Percentiles rank a stretch among this genome's conserved stretches.
Evolutionary conservation across 1,140 invertebrate species (phyloP).

Genomic region (Chymomyza costata): DNA sequence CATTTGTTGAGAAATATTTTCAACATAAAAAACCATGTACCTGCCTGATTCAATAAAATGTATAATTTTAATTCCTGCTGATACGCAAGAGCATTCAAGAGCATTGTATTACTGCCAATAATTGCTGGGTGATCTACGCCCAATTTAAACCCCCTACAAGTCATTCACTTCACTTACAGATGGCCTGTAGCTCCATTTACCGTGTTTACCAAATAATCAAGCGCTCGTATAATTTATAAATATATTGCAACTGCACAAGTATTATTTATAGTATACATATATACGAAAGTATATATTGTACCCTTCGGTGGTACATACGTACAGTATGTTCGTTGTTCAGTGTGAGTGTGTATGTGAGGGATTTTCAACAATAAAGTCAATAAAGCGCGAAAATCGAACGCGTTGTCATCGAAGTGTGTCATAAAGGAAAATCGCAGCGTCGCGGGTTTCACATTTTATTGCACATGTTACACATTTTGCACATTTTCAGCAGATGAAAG

Average conservation of each 20-base stretch:
- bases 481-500: constrained; percentile 20
- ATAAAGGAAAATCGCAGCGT: constrained; percentile 50
- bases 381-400: constrained; percentile 51
- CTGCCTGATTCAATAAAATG: background rate
- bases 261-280: background rate
- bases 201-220: constrained; percentile 49
- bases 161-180: constrained; percentile 25
- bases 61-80: too few relatives aligned
- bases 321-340: constrained; percentile 23
- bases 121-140: too few relatives aligned
- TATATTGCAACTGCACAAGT: too few relatives aligned
- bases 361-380: constrained; percentile 55
- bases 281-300: constrained; percentile 4
- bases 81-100: too few relatives aligned
- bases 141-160: too few relatives aligned
- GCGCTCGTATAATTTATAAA: constrained; percentile 5
- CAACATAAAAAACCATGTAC: too few relatives aligned
- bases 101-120: too few relatives aligned
- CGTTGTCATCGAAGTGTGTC: constrained; percentile 46
- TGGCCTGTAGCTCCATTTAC: constrained; percentile 21
- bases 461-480: constrained; percentile 39
- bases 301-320: too few relatives aligned
- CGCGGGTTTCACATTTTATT: constrained; percentile 47
- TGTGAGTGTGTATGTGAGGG: constrained; percentile 28
- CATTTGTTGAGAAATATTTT: too few relatives aligned